Conservation (phyloP, 1,140 invertebrate genomes). For the Drosophila leontia region DNA sequence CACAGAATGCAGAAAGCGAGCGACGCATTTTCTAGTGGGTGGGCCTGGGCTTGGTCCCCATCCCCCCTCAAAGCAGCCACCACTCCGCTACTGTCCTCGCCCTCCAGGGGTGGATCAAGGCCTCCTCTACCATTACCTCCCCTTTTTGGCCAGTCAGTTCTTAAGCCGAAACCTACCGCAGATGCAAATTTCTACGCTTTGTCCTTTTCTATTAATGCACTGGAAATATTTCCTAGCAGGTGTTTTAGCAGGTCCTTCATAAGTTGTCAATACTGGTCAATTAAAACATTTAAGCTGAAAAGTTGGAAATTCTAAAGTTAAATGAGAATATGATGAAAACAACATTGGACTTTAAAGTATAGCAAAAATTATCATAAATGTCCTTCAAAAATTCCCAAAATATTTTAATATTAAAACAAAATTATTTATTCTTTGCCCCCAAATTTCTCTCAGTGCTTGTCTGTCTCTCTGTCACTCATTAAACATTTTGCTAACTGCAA, state of each 20-base stretch:
- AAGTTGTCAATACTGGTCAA: too few species aligned
- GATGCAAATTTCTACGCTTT: conserved; percentile 61
- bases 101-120: conserved; percentile 21
- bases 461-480: conserved; percentile 64
- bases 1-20: conserved; percentile 68
- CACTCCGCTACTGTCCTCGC: background rate
- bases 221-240: background rate
- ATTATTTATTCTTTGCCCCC: background rate
- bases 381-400: background rate
- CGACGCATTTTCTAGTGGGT: conserved; percentile 73
- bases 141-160: conserved; percentile 11
- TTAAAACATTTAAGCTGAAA: too few species aligned
- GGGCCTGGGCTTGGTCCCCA: conserved; percentile 12
- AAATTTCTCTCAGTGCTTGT: conserved; percentile 24
- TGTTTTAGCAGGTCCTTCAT: background rate
- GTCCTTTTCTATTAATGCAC: conserved; percentile 26
- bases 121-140: background rate
- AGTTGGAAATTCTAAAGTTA: background rate
- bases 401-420: background rate
- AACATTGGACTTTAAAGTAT: background rate
- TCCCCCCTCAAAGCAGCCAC: conserved; percentile 9
- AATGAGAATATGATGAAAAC: background rate
- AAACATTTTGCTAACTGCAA: conserved; percentile 79
- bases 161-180: conserved; percentile 73
- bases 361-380: background rate